Conservation (phyloP, 2,113 vertebrate genomes). For the Tympanuchus pallidicinctus region DNA sequence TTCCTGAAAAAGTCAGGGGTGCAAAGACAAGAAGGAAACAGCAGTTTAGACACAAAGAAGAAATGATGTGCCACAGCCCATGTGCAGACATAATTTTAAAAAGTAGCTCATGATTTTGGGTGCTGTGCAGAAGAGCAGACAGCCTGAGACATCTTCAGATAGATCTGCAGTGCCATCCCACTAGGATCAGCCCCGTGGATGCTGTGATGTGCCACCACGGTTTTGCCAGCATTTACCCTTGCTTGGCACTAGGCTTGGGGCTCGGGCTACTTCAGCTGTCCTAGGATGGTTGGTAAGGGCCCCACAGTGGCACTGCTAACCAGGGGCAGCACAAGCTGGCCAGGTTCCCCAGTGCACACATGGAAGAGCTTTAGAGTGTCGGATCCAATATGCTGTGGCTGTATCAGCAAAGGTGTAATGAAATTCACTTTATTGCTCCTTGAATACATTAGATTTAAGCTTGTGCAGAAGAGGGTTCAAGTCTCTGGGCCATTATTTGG, state of each 20-base stretch:
- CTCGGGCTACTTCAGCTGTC: conserved; percentile 8
- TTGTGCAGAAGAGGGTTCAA: not conserved
- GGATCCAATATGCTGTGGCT: conserved; percentile 35
- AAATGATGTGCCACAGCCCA: not conserved
- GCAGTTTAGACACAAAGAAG: not conserved
- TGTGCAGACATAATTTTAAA: not conserved
- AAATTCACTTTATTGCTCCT: conserved; percentile 67
- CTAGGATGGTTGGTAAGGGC: conserved; percentile 2
- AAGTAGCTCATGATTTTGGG: not conserved
- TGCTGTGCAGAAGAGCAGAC: not conserved
- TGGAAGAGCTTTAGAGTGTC: conserved; percentile 63
- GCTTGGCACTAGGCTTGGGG: conserved; percentile 9
- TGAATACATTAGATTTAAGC: conserved; percentile 27
- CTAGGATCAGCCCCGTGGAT: not conserved
- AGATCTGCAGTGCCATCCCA: fast-evolving
- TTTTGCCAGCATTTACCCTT: conserved; percentile 40
- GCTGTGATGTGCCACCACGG: fast-evolving
- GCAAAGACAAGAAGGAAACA: not conserved
- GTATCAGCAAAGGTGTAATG: conserved; percentile 59
- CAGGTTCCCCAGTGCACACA: not conserved
- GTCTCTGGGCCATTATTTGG: conserved; percentile 52
- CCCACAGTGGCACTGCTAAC: not conserved
- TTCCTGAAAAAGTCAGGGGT: not conserved
- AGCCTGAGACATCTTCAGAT: not conserved
- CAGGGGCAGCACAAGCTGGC: not conserved